These are phyloP conservation scores for Arge pagana DNA, from an alignment of 2,888 invertebrate species.

Conservation along the genomic window DNA sequence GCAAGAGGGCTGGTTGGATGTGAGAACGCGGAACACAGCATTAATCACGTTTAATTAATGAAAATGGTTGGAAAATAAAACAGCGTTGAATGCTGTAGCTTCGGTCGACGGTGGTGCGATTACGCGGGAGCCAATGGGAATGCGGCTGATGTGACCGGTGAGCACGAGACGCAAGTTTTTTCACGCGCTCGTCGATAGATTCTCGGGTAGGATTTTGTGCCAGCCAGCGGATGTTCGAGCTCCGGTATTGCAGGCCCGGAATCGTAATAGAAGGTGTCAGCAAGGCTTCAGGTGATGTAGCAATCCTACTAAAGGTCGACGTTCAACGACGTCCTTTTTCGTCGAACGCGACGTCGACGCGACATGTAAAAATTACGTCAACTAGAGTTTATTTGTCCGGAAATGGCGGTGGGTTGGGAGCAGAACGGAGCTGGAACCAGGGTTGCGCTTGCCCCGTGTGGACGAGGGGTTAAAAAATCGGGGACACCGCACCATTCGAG, in stretches of 20 bases:
- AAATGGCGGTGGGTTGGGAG: slow-evolving; percentile 52
- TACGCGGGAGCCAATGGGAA: no score
- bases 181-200: slow-evolving; percentile 3
- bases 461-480: slow-evolving; percentile 18
- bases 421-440: slow-evolving; percentile 25
- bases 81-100: slow-evolving; percentile 23
- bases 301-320: no score
- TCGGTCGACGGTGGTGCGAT: not conserved
- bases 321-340: no score
- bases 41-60: slow-evolving; percentile 51
- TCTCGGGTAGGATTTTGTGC: no score
- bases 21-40: slow-evolving; percentile 38
- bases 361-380: slow-evolving; percentile 71
- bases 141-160: no score
- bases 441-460: not conserved
- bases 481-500: no score
- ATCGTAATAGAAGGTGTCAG: no score
- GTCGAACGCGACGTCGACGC: slow-evolving; percentile 70
- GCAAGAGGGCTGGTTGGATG: slow-evolving; percentile 23
- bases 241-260: no score
- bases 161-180: slow-evolving; percentile 2
- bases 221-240: no score
- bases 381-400: slow-evolving; percentile 64
- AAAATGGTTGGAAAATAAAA: slow-evolving; percentile 29
- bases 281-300: no score